A percentile compares a stretch with the other conserved stretches of the same genome.
Conservation (phyloP, 2,797 vertebrate species). For the Anguilla obscura region DNA sequence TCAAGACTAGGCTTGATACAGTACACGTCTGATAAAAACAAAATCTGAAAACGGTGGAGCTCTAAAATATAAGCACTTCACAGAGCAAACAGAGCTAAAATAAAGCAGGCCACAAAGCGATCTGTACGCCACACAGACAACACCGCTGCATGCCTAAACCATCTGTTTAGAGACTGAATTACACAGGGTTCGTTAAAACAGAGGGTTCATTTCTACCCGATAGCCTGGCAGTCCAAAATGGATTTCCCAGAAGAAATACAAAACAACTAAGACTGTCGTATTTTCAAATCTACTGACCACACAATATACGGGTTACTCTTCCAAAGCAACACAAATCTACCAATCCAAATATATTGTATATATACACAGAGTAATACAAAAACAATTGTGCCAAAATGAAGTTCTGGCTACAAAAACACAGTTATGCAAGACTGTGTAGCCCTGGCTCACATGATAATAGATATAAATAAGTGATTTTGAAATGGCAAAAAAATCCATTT, state of each 20-base stretch:
- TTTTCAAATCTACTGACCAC: conserved; percentile 21
- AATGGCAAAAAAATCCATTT: neutral
- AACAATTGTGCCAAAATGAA: neutral
- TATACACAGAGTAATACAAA: neutral
- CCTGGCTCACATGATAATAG: conserved; percentile 21
- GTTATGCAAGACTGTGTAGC: neutral
- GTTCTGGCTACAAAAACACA: conserved; percentile 3
- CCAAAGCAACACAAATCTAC: conserved; percentile 28
- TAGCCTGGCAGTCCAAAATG: neutral
- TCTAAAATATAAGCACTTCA: neutral
- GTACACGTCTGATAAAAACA: neutral
- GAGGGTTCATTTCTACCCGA: conserved; percentile 1
- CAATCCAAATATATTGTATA: neutral
- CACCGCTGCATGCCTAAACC: neutral
- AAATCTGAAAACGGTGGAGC: too few relatives aligned
- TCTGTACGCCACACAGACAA: neutral
- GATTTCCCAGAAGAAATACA: conserved; percentile 3
- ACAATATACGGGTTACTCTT: conserved; percentile 20
- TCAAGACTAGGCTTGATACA: neutral
- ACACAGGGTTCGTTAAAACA: neutral
- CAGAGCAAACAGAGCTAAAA: neutral
- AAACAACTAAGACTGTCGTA: neutral
- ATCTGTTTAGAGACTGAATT: neutral
- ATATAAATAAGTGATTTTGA: neutral
- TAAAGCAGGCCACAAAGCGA: neutral